Evolutionary conservation across 2,888 invertebrate species (phyloP).

Genomic region (Ecliptopera silaceata): DNA sequence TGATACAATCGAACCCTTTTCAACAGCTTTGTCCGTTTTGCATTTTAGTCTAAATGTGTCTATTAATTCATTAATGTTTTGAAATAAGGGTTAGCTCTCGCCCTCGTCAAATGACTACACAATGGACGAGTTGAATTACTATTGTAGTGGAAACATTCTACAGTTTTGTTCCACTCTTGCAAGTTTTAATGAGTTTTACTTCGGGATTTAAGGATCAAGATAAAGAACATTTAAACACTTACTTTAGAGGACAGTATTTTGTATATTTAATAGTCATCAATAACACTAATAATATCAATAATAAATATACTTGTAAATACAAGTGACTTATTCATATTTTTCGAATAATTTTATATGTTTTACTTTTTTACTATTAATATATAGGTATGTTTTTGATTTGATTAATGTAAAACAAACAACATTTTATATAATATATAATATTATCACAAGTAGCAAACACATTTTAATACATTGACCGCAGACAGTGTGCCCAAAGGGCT

Average conservation of each 20-base stretch:
- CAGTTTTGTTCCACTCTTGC: constrained; percentile 39
- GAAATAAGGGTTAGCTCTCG: constrained; percentile 52
- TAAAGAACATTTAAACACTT: neutral
- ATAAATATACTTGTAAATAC: too few species aligned
- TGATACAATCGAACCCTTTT: constrained; percentile 40
- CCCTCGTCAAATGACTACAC: constrained; percentile 62
- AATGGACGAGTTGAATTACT: constrained; percentile 39
- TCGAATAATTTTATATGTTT: too few species aligned
- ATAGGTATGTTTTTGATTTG: too few species aligned
- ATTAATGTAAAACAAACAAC: too few species aligned
- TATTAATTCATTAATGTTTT: constrained; percentile 63
- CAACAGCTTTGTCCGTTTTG: constrained; percentile 36
- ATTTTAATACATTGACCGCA: too few species aligned
- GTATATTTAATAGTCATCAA: too few species aligned
- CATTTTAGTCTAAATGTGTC: constrained; percentile 50
- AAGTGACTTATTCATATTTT: too few species aligned
- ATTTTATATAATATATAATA: too few species aligned
- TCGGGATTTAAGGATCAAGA: constrained; percentile 11
- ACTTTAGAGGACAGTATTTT: neutral
- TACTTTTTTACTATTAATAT: too few species aligned
- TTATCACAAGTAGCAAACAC: too few species aligned
- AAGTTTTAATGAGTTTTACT: constrained; percentile 21
- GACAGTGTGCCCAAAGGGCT: too few species aligned
- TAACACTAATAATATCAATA: too few species aligned
- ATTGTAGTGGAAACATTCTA: constrained; percentile 49